Base-by-base conservation (phyloP, 2,888 invertebrate species). In the Opisthograptis luteolata region DNA sequence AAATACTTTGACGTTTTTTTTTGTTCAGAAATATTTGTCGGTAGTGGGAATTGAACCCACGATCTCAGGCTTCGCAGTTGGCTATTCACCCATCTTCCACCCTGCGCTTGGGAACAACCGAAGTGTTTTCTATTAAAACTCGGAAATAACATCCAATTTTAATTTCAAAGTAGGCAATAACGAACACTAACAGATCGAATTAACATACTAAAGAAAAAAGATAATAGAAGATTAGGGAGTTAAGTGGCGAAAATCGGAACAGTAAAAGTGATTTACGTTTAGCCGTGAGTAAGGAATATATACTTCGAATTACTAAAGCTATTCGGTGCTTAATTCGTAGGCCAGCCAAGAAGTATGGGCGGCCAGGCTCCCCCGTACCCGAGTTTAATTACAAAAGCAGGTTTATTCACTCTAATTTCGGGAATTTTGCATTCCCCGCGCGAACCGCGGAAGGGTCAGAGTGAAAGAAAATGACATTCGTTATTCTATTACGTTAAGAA, bases 271-370 rank as follows among this genome's bases (percentile, higher is more conserved):
- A 88, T 88, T 88, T 89, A 88, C 82, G 80, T 84, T 81, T 81
- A 83, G 84, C 79, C 73, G 75, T 84, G 83, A 84, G 81, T 82
- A 76, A 81, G 78, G 86, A 87, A 88, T 86, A 88, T 88, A 85
- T 87, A 87, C 87, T 83, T 86, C 70, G 83, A 86, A 88, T 87
- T 88, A 88, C 88, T 79, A 76, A 83, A 89, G 87, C 86, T 84
- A 88, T 90, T 86, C 85, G 80, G 82, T 87, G 84, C 82, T 88
- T 90, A 89, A 90, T 88, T 89, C 88, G 87, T 83, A 81, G 89
- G 83, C 87, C 81, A 80, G 79, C 79, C 79, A 87, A 89, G 89
- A 89, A 87, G 82, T 86, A 89, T 88, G 87, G 89, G 81, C 76
- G 81, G 82, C 72, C 79, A 74, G 70, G 71, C 70, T 73, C 73